Base-by-base conservation (phyloP, 30 jellyfish, hydroid and myxozoan species). In the Aurelia aurita region DNA sequence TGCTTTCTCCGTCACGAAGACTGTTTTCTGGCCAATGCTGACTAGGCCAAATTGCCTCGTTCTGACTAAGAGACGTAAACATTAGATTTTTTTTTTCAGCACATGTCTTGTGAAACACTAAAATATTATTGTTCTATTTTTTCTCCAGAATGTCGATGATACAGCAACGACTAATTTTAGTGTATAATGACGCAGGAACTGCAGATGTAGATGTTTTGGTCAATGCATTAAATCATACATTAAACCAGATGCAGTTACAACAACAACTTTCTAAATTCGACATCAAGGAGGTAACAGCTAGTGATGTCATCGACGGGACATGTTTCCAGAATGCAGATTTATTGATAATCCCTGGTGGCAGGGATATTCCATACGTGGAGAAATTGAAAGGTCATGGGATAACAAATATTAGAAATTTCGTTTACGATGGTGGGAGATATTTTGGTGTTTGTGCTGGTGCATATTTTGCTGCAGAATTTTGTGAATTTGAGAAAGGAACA, bases 371-470 rank as follows among this genome's bases (percentile, higher is more conserved):
- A 0, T 92, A 92, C 58, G 87, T 82, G 2, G 80, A 57, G 45
- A 83, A 92, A 23, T 44, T 92, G 44, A 54, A 66, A 34, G 93
- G 86, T 14, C 63, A 60, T 7, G 93, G 90, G 22, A 76, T 65
- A 5, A 44, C 44, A 31, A 77, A 76, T 55, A 80, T 92, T 19
- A 70, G 54, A 39, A 20, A 45, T 10, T 86, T 71, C 51, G 85
- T 92, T 3, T 43, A 31, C 10, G 53, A 51, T 1, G 98, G 98
- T 25, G 98, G 98, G n/a, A 74, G 85, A 3, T 92, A 82, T 68
- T 54, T 92, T 32, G 98, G 98, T 1, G 45, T 92, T 19, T 92
- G 98, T 61, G 98, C 98, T 15, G 98, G 98, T 7, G 98, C 98
- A 15, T 92, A 92, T 67, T 87, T 80, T 68, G 95, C 97, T 10